phyloP scores from a whole-genome alignment of 2,888 invertebrate species.

The Gibbula magus region DNA sequence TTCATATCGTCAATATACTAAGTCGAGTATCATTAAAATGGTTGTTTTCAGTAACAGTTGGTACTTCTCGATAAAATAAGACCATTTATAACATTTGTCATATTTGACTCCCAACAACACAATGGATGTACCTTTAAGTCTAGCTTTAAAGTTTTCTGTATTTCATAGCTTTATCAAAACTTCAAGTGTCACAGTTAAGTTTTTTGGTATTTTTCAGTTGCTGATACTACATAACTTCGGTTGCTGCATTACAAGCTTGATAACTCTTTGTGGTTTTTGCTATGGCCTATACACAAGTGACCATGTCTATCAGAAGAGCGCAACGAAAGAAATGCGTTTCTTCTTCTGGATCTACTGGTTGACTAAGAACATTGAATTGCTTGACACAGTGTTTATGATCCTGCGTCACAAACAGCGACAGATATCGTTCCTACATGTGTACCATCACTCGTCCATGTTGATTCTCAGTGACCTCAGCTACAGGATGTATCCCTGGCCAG shows the following conservation, averaged over 20 bases:
- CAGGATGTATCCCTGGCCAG: constrained; percentile 66
- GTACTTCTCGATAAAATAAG: too few relatives aligned
- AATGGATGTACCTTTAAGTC: too few relatives aligned
- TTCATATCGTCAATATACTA: too few relatives aligned
- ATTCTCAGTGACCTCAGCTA: constrained; percentile 67
- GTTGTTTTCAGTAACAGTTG: too few relatives aligned
- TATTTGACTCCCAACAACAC: too few relatives aligned
- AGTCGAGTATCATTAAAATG: too few relatives aligned
- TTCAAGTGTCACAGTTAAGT: too few relatives aligned
- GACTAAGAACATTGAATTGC: constrained; percentile 69
- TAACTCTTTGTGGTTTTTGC: constrained; percentile 59
- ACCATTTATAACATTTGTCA: too few relatives aligned
- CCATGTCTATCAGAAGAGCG: constrained; percentile 57
- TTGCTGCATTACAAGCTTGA: constrained; percentile 63
- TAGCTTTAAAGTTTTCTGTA: too few relatives aligned
- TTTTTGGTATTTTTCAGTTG: constrained; percentile 56
- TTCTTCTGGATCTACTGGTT: constrained; percentile 66
- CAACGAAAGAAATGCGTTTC: constrained; percentile 46
- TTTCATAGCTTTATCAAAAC: too few relatives aligned
- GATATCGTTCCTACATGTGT: constrained; percentile 72
- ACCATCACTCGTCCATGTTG: constrained; percentile 73
- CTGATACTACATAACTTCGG: constrained; percentile 69
- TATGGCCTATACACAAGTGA: constrained; percentile 54
- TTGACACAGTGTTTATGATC: constrained; percentile 74
- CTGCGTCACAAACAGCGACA: constrained; percentile 69